These are phyloP conservation scores for Nomada flava DNA, from an alignment of 2,888 invertebrate species.

Conservation along the genomic window DNA sequence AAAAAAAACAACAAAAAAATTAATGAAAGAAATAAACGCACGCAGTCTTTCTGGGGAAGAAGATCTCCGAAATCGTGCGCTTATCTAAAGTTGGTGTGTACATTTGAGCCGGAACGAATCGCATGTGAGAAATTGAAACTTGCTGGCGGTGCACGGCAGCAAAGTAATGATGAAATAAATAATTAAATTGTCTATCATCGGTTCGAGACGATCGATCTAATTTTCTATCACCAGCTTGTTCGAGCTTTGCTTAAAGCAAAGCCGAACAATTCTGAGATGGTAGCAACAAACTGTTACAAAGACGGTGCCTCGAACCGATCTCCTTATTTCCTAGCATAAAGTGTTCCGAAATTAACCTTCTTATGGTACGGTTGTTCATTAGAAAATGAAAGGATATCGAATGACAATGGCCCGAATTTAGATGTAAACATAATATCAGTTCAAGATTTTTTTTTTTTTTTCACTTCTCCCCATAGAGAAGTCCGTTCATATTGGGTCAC, in stretches of 20 bases:
- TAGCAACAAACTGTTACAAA: neutral
- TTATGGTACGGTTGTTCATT: too few species aligned
- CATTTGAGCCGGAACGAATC: conserved; percentile 31
- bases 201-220: conserved; percentile 24
- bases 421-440: too few species aligned
- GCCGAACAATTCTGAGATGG: neutral
- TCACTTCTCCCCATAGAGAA: neutral
- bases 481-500: neutral
- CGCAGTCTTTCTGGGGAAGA: conserved; percentile 19
- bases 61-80: conserved; percentile 30
- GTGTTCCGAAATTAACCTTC: conserved; percentile 44
- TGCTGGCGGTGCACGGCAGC: conserved; percentile 38
- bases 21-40: conserved; percentile 24
- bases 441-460: neutral
- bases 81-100: conserved; percentile 19
- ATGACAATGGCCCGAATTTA: too few species aligned
- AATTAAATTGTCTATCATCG: conserved; percentile 43
- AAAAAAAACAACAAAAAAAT: neutral
- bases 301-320: conserved; percentile 43
- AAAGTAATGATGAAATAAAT: conserved; percentile 55
- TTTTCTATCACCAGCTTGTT: neutral
- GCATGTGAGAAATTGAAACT: conserved; percentile 34
- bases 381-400: too few species aligned
- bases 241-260: neutral
- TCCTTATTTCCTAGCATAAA: conserved; percentile 41